Percentiles rank a stretch among this genome's conserved stretches.
These are phyloP conservation scores for Eledona agricola DNA, from an alignment of 2,888 invertebrate species.

Conservation along the genomic window DNA sequence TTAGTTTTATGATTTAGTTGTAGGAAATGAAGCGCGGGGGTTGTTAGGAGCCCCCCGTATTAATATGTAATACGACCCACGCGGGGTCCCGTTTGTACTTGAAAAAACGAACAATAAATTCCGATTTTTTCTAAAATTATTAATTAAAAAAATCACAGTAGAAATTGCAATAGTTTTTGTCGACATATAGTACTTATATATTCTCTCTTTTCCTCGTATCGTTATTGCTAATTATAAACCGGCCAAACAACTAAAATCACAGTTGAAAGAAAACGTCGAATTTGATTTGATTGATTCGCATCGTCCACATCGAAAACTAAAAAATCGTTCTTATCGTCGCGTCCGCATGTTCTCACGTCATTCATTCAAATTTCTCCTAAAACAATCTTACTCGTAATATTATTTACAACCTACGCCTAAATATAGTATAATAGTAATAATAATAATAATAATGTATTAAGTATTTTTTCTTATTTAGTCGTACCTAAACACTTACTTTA, in stretches of 20 bases:
- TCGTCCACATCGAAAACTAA: constrained; percentile 24
- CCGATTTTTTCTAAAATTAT: constrained; percentile 30
- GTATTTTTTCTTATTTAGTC: constrained; percentile 24
- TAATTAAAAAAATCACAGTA: constrained; percentile 39
- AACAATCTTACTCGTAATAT: constrained; percentile 47
- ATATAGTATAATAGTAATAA: no score
- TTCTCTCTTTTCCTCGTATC: constrained; percentile 9
- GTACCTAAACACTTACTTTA: constrained; percentile 52
- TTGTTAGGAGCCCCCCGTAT: not conserved
- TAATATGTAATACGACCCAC: not conserved
- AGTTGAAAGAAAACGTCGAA: constrained; percentile 23
- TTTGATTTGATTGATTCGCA: constrained; percentile 21
- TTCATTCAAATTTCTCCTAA: constrained; percentile 39
- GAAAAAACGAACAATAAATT: constrained; percentile 24
- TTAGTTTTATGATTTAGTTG: no score
- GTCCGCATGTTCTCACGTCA: constrained; percentile 44
- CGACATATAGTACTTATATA: no score
- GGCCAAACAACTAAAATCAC: constrained; percentile 36
- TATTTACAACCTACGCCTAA: constrained; percentile 46
- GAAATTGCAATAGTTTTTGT: constrained; percentile 34
- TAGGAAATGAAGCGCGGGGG: constrained; percentile 1
- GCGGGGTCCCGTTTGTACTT: constrained; percentile 27
- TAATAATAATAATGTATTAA: constrained; percentile 33
- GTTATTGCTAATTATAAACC: constrained; percentile 31
- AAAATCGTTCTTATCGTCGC: constrained; percentile 39